These are phyloP conservation scores for Dichetophora obliterata DNA, from an alignment of 2,888 invertebrate genomes.

Conservation along the genomic window DNA sequence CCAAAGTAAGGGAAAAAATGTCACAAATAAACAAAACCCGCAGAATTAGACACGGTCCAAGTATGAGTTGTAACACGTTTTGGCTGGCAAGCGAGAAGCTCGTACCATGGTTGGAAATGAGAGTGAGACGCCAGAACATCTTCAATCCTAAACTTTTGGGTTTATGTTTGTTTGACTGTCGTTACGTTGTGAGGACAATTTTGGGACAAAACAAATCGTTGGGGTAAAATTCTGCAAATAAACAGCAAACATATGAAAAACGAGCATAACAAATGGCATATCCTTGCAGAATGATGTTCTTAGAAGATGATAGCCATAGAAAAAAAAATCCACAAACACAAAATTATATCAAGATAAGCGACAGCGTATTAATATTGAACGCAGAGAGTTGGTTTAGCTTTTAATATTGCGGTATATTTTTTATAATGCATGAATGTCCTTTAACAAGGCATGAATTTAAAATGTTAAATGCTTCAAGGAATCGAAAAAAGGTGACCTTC, in stretches of 20 bases:
- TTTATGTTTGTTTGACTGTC: slow-evolving; percentile 13
- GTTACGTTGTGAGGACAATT: neutral
- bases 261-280: slow-evolving; percentile 18
- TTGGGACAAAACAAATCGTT: slow-evolving; percentile 6
- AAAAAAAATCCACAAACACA: slow-evolving; percentile 9
- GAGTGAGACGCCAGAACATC: neutral
- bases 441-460: neutral
- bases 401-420: neutral
- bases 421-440: neutral
- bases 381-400: neutral
- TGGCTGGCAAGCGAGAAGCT: slow-evolving; percentile 28
- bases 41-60: slow-evolving; percentile 60
- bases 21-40: slow-evolving; percentile 63
- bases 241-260: neutral
- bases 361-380: slow-evolving; percentile 26
- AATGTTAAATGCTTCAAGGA: neutral
- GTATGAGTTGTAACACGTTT: slow-evolving; percentile 28
- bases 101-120: neutral
- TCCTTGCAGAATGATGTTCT: neutral
- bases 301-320: neutral
- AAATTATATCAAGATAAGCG: slow-evolving; percentile 31
- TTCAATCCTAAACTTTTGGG: slow-evolving; percentile 9
- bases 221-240: neutral
- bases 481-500: neutral
- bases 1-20: slow-evolving; percentile 1